Base-by-base conservation (phyloP, 1,140 invertebrate species). In the Zaprionus nigranus region DNA sequence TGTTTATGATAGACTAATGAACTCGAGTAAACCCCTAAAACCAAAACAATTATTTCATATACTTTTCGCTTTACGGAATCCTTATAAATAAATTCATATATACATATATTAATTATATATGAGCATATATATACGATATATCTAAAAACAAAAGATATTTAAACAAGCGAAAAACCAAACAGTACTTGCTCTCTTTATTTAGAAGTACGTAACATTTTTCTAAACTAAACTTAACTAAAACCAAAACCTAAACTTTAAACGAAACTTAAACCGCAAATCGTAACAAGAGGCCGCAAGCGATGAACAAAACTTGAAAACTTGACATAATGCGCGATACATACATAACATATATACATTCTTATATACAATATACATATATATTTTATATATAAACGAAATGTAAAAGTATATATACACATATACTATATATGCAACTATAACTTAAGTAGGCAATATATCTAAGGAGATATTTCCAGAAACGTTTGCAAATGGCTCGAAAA, bases 401-500 rank as follows among this genome's bases (percentile, higher is more conserved):
- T 73, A 76, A 73, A 60, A 56, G 36, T 46, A 78, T 68, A 78
- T 76, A 70, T 53, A 73, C 66, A 82, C 78, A 82, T 82, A 82
- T 82, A 82, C 24, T 82, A 79, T 83, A 80, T 83, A 88, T 87
- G 77, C 81, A 88, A 83, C 84, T 83, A 75, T 88, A 81, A 64
- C 71, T 73, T 87, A 87, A 87, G 84, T 87, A 87, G 84, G 84
- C 81, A 87, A 83, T 83, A 70, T 87, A 87, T 75, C 81, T 78
- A 79, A 88, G 70, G 77, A 46, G 40, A 88, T 88, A 88, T 78
- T 67, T 66, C 75, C 26, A 57, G 62, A 77, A 82, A 64, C 75
- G 84, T 87, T 87, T 87, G 84, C 84, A 79, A 78, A 86, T 78
- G 83, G 83, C 83, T 87, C 83, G 83, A 80, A 87, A 85, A 76